These are phyloP conservation scores for Colossoma macropomum DNA, from an alignment of 2,113 vertebrate genomes.

Conservation along the genomic window DNA sequence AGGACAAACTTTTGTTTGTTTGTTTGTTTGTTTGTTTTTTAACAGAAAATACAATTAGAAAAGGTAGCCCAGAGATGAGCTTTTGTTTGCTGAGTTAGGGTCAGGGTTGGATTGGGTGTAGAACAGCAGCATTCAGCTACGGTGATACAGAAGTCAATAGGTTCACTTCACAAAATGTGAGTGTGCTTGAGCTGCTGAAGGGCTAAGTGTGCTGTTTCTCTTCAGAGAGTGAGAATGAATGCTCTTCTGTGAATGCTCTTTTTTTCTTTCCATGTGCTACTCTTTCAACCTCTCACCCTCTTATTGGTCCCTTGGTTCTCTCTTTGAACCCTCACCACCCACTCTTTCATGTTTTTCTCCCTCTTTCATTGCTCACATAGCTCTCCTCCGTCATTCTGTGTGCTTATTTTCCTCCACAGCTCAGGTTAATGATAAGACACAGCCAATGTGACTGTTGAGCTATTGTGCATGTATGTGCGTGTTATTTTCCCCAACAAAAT, in stretches of 20 bases:
- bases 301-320: constrained; percentile 43
- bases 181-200: constrained; percentile 18
- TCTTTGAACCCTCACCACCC: constrained; percentile 31
- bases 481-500: not conserved
- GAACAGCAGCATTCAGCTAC: not conserved
- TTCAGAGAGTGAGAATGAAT: constrained; percentile 35
- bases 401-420: too few relatives aligned
- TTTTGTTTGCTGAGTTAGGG: not conserved
- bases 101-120: not conserved
- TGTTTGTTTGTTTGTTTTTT: too few relatives aligned
- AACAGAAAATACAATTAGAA: too few relatives aligned
- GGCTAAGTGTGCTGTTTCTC: constrained; percentile 27
- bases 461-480: not conserved
- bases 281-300: constrained; percentile 38
- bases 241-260: not conserved
- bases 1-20: too few relatives aligned
- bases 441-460: not conserved
- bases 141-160: not conserved
- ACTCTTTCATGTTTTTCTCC: constrained; percentile 20
- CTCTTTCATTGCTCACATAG: constrained; percentile 13
- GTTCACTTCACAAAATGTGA: not conserved
- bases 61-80: too few relatives aligned
- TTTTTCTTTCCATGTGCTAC: not conserved
- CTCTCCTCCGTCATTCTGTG: not conserved
- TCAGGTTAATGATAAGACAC: not conserved